Conservation (phyloP, 2,113 vertebrate species). For the Dasyprocta punctata region DNA sequence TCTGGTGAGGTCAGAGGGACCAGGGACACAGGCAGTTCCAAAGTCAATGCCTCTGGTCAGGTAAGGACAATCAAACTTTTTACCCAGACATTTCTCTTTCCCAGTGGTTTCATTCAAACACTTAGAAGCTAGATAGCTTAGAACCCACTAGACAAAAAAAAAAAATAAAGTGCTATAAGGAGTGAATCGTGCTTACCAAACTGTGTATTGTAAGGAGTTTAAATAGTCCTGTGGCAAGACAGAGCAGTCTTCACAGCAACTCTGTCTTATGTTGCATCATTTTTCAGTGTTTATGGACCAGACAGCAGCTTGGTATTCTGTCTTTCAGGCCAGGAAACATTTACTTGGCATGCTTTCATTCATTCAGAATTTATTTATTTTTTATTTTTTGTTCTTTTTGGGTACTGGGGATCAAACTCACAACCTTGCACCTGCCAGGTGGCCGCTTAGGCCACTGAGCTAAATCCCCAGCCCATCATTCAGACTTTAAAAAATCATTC, state of each 20-base stretch:
- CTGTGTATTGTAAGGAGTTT: background rate
- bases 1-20: background rate
- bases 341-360: background rate
- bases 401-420: no score
- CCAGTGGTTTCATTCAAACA: background rate
- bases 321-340: background rate
- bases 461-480: no score
- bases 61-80: background rate
- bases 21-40: background rate
- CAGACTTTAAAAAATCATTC: background rate
- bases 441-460: no score
- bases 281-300: background rate
- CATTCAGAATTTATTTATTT: background rate
- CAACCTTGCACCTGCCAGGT: no score
- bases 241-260: accelerated
- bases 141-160: background rate
- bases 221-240: background rate
- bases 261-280: background rate
- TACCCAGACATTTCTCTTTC: background rate
- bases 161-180: background rate
- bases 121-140: background rate
- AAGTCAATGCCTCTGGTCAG: background rate
- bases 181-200: background rate
- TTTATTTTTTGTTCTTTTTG: no score
- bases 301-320: background rate